phyloP scores from a whole-genome alignment of 2,113 vertebrate species.

The Acanthisitta chloris region DNA sequence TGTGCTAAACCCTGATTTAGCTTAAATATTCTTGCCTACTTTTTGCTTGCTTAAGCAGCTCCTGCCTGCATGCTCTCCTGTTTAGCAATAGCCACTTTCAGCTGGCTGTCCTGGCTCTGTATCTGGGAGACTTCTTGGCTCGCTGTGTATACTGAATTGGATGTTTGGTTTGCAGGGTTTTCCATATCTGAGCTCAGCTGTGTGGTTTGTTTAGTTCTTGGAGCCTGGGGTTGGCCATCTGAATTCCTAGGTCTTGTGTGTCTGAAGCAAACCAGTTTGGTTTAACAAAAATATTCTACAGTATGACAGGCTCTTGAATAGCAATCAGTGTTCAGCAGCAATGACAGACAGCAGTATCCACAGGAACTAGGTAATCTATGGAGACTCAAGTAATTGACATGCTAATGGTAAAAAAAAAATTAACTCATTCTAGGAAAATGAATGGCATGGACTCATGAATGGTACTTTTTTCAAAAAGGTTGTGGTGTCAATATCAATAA shows the following conservation, averaged over 20 bases:
- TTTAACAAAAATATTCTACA: slow-evolving; percentile 52
- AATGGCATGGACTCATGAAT: neutral
- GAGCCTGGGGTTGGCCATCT: slow-evolving; percentile 58
- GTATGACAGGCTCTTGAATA: slow-evolving; percentile 58
- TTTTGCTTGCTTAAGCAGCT: neutral
- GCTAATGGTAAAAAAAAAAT: slow-evolving; percentile 25
- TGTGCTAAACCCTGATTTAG: neutral
- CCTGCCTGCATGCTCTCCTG: neutral
- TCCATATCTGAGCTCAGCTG: slow-evolving; percentile 63
- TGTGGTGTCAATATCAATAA: neutral
- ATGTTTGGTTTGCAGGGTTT: slow-evolving; percentile 58
- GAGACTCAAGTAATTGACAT: slow-evolving; percentile 48
- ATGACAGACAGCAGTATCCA: slow-evolving; percentile 50
- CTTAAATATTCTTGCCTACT: neutral
- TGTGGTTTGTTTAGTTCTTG: slow-evolving; percentile 71
- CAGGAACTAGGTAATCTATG: slow-evolving; percentile 56
- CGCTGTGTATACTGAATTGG: neutral
- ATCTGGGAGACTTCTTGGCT: slow-evolving; percentile 30
- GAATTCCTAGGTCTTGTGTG: slow-evolving; percentile 69
- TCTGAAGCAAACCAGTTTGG: slow-evolving; percentile 55
- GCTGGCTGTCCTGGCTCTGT: neutral
- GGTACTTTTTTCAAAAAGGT: neutral
- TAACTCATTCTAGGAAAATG: slow-evolving; percentile 15
- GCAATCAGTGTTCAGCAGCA: slow-evolving; percentile 51
- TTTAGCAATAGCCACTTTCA: neutral